Conservation (phyloP, 2,888 invertebrate genomes). For the Odontothrips loti region DNA sequence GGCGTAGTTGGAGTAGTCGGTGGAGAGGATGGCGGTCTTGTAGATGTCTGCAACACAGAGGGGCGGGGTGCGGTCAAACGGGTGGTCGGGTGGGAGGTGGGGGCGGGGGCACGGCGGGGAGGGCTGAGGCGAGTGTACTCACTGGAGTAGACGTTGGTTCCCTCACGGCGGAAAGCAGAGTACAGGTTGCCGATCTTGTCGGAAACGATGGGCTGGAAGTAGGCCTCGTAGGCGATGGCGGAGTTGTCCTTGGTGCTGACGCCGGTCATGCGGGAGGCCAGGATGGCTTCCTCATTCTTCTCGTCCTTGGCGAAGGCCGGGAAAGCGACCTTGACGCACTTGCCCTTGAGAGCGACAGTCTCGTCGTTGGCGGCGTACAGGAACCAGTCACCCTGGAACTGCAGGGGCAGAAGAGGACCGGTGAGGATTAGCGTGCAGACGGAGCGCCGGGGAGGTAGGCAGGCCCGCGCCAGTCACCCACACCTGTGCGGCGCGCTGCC, state of each 20-base stretch:
- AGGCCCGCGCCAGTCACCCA: background rate
- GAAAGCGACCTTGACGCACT: conserved; percentile 5
- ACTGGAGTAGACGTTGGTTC: conserved; percentile 60
- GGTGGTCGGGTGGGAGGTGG: no score
- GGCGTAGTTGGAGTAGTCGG: conserved; percentile 10
- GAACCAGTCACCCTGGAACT: conserved; percentile 14
- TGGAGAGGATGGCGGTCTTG: background rate
- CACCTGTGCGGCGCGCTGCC: background rate
- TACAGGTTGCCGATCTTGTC: conserved; percentile 3
- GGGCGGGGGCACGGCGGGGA: no score
- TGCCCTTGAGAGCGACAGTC: background rate
- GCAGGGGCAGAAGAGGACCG: background rate
- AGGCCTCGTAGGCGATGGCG: background rate
- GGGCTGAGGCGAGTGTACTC: conserved; percentile 48
- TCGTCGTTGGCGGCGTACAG: background rate
- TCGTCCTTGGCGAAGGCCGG: background rate
- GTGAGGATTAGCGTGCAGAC: background rate
- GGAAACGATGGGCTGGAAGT: background rate
- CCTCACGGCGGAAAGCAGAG: conserved; percentile 46
- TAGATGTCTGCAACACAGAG: conserved; percentile 22
- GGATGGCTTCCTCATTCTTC: background rate
- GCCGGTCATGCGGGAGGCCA: background rate
- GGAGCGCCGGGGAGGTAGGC: background rate
- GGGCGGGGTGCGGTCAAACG: no score
- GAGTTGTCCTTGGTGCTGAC: background rate